Percentiles rank a stretch among this genome's conserved stretches.
phyloP scores from a whole-genome alignment of 2,113 vertebrate species.

The Oxyruncus cristatus region DNA sequence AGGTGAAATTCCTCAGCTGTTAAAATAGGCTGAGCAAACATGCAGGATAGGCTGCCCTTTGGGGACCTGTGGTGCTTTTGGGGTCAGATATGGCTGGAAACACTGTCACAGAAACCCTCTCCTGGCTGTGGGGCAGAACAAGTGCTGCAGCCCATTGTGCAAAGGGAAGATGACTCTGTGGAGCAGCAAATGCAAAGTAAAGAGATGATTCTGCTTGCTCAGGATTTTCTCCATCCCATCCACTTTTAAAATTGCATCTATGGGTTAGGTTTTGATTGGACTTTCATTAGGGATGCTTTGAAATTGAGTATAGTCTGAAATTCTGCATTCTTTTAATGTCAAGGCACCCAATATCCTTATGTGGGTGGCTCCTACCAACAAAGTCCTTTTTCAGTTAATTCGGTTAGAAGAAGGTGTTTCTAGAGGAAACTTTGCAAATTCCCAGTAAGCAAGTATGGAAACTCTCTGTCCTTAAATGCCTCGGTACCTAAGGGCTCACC shows the following conservation, averaged over 20 bases:
- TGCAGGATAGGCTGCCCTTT: neutral
- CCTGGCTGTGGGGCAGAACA: neutral
- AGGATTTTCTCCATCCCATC: neutral
- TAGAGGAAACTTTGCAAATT: neutral
- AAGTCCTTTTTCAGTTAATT: neutral
- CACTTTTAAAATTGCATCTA: neutral
- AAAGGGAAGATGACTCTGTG: neutral
- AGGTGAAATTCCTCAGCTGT: neutral
- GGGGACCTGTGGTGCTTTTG: fast-evolving
- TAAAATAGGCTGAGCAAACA: neutral
- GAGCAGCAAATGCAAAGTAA: neutral
- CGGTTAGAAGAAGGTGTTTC: neutral
- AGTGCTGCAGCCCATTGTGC: neutral
- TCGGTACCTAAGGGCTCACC: neutral
- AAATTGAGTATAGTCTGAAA: neutral
- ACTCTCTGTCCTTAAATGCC: neutral
- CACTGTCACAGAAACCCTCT: neutral
- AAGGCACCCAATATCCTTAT: neutral
- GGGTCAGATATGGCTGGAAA: neutral
- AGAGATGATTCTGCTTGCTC: neutral
- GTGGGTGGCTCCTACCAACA: neutral
- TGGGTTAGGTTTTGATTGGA: neutral
- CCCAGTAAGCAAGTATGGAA: neutral
- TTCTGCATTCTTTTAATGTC: neutral
- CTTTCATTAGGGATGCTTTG: neutral